phyloP scores from a whole-genome alignment of 2,113 vertebrate genomes.

The Puntigrus tetrazona region DNA sequence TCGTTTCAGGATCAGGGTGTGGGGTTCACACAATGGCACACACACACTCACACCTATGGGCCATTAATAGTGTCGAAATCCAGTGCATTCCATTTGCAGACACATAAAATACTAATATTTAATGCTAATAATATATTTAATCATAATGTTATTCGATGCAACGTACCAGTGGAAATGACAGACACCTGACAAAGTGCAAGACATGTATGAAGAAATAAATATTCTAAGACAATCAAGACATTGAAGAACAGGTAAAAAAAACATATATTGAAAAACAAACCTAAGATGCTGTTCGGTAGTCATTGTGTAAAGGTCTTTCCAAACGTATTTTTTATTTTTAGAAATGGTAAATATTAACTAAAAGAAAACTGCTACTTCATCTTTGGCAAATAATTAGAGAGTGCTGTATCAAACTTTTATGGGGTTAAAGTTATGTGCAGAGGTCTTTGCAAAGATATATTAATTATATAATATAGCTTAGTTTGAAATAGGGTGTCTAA shows the following conservation, averaged over 20 bases:
- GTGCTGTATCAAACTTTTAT: neutral
- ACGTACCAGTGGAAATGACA: neutral
- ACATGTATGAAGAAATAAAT: neutral
- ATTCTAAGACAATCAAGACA: neutral
- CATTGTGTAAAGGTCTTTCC: neutral
- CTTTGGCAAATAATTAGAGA: too few species aligned
- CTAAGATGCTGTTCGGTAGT: neutral
- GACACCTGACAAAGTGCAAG: neutral
- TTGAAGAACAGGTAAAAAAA: neutral
- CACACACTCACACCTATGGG: too few species aligned
- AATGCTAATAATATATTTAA: too few species aligned
- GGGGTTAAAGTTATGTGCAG: neutral
- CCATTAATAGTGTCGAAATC: too few species aligned
- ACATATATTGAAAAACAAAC: neutral
- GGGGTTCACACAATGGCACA: too few species aligned
- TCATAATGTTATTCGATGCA: too few species aligned
- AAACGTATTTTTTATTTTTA: neutral
- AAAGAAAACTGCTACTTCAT: neutral
- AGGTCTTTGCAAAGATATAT: neutral
- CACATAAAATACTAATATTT: too few species aligned
- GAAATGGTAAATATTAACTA: neutral
- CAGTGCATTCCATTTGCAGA: too few species aligned
- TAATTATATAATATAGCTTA: neutral
- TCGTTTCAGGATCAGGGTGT: too few species aligned
- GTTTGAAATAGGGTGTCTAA: neutral